phyloP scores from a whole-genome alignment of 64 coral and sea anemone genomes.

The Actinia equina region DNA sequence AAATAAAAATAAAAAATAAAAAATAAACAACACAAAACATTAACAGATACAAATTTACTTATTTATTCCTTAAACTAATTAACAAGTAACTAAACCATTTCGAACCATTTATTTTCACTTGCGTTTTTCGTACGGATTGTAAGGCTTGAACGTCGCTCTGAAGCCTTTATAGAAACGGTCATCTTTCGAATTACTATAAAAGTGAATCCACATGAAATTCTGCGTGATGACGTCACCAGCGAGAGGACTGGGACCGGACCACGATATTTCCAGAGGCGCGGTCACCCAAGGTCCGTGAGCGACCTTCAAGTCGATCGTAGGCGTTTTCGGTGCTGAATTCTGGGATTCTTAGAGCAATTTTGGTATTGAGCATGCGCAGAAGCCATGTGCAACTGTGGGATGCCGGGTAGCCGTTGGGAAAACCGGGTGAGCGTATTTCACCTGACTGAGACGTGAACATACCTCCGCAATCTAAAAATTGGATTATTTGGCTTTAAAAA shows the following conservation, averaged over 20 bases:
- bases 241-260: conserved; percentile 77
- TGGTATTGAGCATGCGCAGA: conserved; percentile 61
- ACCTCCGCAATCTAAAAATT: conserved; percentile 77
- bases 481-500: neutral
- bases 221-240: conserved; percentile 67
- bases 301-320: conserved; percentile 84
- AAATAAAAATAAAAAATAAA: neutral
- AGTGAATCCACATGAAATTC: conserved; percentile 93
- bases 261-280: conserved; percentile 69
- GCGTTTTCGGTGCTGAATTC: conserved; percentile 87
- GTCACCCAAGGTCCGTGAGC: conserved; percentile 81
- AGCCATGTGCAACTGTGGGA: conserved; percentile 85
- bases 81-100: neutral
- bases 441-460: conserved; percentile 56
- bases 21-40: neutral
- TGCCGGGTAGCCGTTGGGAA: conserved; percentile 72
- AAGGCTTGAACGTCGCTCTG: conserved; percentile 66
- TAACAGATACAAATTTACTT: neutral
- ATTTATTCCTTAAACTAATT: neutral
- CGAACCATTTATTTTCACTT: neutral
- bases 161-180: conserved; percentile 87
- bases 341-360: conserved; percentile 64
- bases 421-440: conserved; percentile 79
- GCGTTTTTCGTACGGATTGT: conserved; percentile 44
- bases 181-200: conserved; percentile 72